Base-by-base conservation (phyloP, 2,113 vertebrate species). In the Ochotona princeps region DNA sequence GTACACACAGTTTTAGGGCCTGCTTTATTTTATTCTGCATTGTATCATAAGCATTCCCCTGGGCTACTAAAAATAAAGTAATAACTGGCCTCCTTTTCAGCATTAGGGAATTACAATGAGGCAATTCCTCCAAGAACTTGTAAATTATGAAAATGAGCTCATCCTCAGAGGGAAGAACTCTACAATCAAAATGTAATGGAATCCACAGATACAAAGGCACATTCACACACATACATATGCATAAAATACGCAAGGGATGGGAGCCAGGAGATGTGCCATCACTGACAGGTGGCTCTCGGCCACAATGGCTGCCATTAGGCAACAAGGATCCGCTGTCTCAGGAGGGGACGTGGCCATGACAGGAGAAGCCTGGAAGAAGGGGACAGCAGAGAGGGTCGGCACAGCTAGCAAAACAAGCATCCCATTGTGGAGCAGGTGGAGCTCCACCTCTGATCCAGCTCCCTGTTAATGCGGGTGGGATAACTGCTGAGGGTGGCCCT, bases 31-130 rank as follows among this genome's bases (percentile, higher is more conserved):
- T 65, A 47, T 83, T 88, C 57, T 66, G 18, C 25, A 75, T 21
- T 69, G 54, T 70, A 65, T 82, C 21, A 63, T n/a, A 75, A 69
- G 49, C n/a, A 95, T 75, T 74, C 21, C 47, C 60, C 38, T 44
- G 54, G n/a, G 87, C 81, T 82, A 57, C 75, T 75, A 67, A 75
- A 82, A 89, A 49, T 88, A 92, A 75, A 63, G n/a, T 63, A 86
- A 30, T 81, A 74, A 81, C 49, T 69, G 49, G 38, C 73, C 67
- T 13, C 70, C 30, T 10, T 74, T 85, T 90, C 60, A 81, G 47
- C 49, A 60, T 80, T 69, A 54, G 35, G 47, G 86, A 86, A 95
- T 82, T 67, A 63, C 11, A 85, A 72, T 67, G 32, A 86, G 60
- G 32, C n/a, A 28, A 8, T 74, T 67, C 25, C 81, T 66, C 8